Evolutionary conservation across 1,140 invertebrate genomes (phyloP), one percentile per base, ranked within the genome.

Genomic region (Halesus radiatus): DNA sequence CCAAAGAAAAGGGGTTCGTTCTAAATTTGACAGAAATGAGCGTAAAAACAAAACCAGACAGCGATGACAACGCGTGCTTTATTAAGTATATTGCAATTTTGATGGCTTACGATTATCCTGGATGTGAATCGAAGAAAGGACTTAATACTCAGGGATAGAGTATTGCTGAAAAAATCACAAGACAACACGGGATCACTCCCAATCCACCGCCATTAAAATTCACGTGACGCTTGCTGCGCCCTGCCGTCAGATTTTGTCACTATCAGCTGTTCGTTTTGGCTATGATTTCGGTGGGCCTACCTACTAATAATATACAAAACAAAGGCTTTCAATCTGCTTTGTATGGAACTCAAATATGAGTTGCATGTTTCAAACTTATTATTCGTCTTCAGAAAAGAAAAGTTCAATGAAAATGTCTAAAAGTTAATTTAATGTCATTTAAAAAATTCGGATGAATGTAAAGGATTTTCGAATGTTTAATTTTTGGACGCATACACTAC

Each of bases 201-300:
- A 72, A 78, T 86, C 86, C 86, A 88, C 86, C 88, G 88, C 88
- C 88, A 89, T 89, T 88, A 89, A 89, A 88, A 89, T 89, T 89
- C 88, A 89, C 88, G 88, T 89, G 88, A 89, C 86, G 87, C 86
- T 84, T 89, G 88, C 87, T 89, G 88, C 88, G 87, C 88, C 85
- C 88, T 89, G 88, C 84, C 85, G 84, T 87, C 86, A 87, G 81
- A 85, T 84, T 84, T 86, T 84, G 18, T 72, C 70, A 79, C 68
- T 64, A 87, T 88, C 88, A 89, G 88, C 88, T 89, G 88, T 88
- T 89, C 88, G 88, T 88, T 86, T 88, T 88, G 87, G 89, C 88
- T 89, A 88, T 89, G 32, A 37, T 78, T 29, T 70, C 23, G 16
- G 1, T 32, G 62, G 23, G 29, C 62, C 62, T 66, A 32, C 62